Percentiles rank a stretch among this genome's conserved stretches.
phyloP scores from a whole-genome alignment of 2,888 invertebrate species.

The Gymnoscelis rufifasciata region DNA sequence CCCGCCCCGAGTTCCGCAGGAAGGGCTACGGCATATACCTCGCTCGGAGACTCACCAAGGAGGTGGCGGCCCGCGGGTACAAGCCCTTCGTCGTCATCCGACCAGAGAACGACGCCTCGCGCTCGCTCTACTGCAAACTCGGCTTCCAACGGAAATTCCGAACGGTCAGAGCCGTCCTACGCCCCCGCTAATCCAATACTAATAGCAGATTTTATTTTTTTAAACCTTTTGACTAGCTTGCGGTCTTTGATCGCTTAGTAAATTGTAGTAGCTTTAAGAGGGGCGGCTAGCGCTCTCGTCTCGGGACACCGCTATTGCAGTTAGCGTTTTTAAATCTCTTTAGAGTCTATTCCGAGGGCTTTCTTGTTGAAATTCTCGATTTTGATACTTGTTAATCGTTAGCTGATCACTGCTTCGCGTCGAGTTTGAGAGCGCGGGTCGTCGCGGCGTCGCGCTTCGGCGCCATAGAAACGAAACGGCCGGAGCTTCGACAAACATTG shows the following conservation, averaged over 20 bases:
- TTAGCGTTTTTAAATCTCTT: conserved; percentile 48
- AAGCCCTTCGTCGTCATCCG: conserved; percentile 91
- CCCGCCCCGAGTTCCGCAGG: conserved; percentile 85
- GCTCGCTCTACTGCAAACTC: conserved; percentile 89
- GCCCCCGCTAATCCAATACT: conserved; percentile 70
- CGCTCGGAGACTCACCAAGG: conserved; percentile 82
- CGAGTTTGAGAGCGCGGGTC: conserved; percentile 62
- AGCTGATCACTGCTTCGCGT: conserved; percentile 42
- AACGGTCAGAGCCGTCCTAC: conserved; percentile 88
- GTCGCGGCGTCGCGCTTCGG: conserved; percentile 52
- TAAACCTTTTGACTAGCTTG: conserved; percentile 79
- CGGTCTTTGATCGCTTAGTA: conserved; percentile 75
- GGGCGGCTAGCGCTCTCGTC: conserved; percentile 70
- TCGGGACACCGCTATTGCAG: conserved; percentile 43
- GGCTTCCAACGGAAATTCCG: conserved; percentile 89
- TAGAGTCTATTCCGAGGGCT: conserved; percentile 43
- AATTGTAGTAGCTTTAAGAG: conserved; percentile 76
- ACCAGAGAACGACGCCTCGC: conserved; percentile 92
- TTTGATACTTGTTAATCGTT: conserved; percentile 41
- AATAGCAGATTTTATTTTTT: conserved; percentile 79
- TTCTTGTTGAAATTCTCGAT: conserved; percentile 41
- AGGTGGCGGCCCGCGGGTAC: conserved; percentile 86
- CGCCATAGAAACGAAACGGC: conserved; percentile 27
- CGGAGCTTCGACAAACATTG: not conserved
- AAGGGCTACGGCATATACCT: conserved; percentile 88